Conservation (phyloP, 1,140 invertebrate genomes). For the Triops cancriformis region DNA sequence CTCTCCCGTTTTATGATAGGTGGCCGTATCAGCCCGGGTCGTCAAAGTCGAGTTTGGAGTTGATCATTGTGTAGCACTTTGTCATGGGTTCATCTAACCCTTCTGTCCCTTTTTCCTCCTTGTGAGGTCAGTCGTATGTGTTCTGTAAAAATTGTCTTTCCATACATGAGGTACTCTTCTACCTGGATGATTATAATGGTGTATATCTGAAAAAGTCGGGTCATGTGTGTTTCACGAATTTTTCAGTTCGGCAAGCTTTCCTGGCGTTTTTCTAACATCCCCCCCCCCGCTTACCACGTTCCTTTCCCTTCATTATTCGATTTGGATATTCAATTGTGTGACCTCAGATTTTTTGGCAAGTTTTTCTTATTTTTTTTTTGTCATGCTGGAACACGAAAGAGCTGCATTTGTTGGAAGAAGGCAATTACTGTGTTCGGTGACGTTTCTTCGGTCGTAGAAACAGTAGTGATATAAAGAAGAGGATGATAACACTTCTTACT, state of each 20-base stretch:
- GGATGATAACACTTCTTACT: too few species aligned
- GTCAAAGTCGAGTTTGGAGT: constrained; percentile 65
- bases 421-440: too few species aligned
- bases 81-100: constrained; percentile 53
- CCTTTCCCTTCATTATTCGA: too few species aligned
- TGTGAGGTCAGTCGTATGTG: neutral
- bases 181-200: too few species aligned
- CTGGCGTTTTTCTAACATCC: too few species aligned
- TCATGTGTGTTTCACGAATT: too few species aligned
- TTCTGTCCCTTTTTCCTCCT: neutral
- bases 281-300: too few species aligned
- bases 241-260: too few species aligned
- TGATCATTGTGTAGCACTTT: constrained; percentile 72
- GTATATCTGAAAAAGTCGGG: too few species aligned
- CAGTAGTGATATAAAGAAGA: neutral
- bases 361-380: neutral
- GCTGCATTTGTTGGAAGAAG: neutral
- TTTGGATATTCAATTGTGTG: neutral
- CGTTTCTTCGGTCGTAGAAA: neutral
- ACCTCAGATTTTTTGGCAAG: neutral
- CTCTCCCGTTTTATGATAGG: constrained; percentile 39
- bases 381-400: neutral
- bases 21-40: constrained; percentile 63
- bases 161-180: too few species aligned
- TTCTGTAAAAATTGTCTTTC: constrained; percentile 2